Evolutionary conservation across 2,797 vertebrate genomes (phyloP).

Genomic region (Eidolon dupreanum): DNA sequence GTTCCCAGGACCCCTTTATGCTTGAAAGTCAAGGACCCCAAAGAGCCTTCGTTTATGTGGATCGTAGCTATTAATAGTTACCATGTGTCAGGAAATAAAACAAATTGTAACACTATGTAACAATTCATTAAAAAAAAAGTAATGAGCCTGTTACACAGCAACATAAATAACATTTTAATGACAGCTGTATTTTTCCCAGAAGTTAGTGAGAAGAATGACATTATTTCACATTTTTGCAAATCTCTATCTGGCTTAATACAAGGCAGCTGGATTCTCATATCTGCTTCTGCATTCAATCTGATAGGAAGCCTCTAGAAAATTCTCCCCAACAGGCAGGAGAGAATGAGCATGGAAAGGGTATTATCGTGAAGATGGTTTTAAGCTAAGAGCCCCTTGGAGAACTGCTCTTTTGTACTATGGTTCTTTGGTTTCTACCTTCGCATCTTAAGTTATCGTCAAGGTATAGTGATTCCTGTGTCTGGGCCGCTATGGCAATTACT

Average conservation of each 20-base stretch:
- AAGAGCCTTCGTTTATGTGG: not conserved
- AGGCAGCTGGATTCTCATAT: not conserved
- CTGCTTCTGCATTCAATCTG: not conserved
- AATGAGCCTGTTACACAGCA: not conserved
- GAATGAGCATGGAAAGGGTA: not conserved
- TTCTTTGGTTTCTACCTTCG: not conserved
- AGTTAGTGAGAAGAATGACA: not conserved
- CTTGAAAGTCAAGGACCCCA: not conserved
- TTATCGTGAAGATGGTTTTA: not conserved
- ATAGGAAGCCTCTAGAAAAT: not conserved
- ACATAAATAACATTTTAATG: not conserved
- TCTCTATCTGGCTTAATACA: not conserved
- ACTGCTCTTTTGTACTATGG: not conserved
- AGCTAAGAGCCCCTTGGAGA: not conserved
- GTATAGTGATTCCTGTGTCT: fast-evolving
- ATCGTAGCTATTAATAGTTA: no score
- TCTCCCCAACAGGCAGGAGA: not conserved
- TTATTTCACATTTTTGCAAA: not conserved
- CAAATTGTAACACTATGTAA: not conserved
- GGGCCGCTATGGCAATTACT: not conserved
- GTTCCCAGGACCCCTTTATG: not conserved
- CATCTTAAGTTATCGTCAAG: not conserved
- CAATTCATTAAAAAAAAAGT: not conserved
- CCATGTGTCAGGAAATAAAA: not conserved
- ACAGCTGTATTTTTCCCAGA: not conserved